These are phyloP conservation scores for Bombyx mori DNA, from an alignment of 1,140 invertebrate genomes.

Conservation along the genomic window ASM3026992v2 NC_085111.1:4131001-4131500, in stretches of 20 bases:
- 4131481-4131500: no score
- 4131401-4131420: background rate
- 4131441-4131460: no score
- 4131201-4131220: constrained; percentile 17
- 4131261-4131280: constrained; percentile 54
- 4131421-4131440: no score
- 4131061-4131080: no score
- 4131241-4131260: constrained; percentile 29
- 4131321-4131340: constrained; percentile 43
- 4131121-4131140: background rate
- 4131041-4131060: no score
- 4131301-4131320: constrained; percentile 54
- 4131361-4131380: constrained; percentile 51
- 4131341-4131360: constrained; percentile 50
- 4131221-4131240: constrained; percentile 4
- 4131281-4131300: constrained; percentile 50
- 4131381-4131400: constrained; percentile 24
- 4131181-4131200: constrained; percentile 24
- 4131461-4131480: no score
- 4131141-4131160: background rate
- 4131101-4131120: background rate
- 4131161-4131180: constrained; percentile 20
- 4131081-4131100: background rate
- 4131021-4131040: no score
- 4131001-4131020: no score